phyloP scores from a whole-genome alignment of 2,113 vertebrate genomes.

The Rhipidura dahli region DNA sequence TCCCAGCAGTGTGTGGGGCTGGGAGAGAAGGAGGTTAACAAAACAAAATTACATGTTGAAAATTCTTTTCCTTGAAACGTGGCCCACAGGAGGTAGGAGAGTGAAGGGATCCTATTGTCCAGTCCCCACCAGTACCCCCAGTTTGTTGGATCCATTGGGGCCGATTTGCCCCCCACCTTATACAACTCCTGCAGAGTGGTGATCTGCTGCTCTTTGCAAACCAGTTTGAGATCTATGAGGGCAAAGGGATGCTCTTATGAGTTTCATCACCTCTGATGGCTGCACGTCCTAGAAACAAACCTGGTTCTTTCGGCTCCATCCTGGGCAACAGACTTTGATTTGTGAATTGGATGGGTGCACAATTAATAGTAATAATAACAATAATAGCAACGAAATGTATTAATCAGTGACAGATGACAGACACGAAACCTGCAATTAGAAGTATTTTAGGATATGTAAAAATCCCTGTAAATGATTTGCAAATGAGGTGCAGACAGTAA shows the following conservation, averaged over 20 bases:
- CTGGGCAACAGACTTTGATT: not conserved
- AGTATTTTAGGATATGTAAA: not conserved
- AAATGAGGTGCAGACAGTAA: not conserved
- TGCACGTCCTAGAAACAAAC: not conserved
- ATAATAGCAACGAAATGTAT: not conserved
- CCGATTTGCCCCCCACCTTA: not conserved
- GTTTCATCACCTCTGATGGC: not conserved
- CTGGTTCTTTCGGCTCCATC: not conserved
- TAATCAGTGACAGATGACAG: not conserved
- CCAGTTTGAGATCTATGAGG: not conserved
- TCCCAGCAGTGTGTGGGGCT: rapidly evolving
- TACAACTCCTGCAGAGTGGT: rapidly evolving
- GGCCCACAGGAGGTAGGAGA: not conserved
- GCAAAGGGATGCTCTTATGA: not conserved
- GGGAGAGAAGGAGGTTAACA: not conserved
- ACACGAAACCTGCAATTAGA: not conserved
- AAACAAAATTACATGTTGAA: not conserved
- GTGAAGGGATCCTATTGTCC: rapidly evolving
- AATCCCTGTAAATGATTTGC: not conserved
- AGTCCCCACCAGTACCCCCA: not conserved
- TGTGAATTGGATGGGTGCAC: not conserved
- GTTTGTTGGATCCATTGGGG: rapidly evolving
- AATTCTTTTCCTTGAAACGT: rapidly evolving
- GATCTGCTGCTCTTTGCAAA: not conserved
- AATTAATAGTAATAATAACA: not conserved